phyloP scores from a whole-genome alignment of 2,888 invertebrate species.

The Slavum lentiscoides region DNA sequence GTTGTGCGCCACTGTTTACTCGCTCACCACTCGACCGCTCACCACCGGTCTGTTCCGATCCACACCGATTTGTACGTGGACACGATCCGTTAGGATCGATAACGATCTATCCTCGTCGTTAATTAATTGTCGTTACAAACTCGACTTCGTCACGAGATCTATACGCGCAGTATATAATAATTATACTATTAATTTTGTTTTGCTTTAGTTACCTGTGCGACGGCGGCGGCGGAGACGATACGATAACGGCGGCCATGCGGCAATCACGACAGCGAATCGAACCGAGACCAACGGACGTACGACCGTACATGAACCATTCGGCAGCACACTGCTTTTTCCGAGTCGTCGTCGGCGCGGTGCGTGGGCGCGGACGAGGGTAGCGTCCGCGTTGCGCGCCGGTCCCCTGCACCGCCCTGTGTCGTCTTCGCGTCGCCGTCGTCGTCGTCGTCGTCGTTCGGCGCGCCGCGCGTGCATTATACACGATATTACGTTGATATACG shows the following conservation, averaged over 20 bases:
- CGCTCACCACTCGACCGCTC: no score
- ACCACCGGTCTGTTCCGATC: no score
- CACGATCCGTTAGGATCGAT: no score
- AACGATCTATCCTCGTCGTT: no score
- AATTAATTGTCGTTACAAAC: no score
- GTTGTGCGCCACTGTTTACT: no score
- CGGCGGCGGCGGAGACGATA: background rate
- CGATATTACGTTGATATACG: background rate
- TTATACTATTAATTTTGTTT: no score
- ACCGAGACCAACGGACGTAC: constrained; percentile 43
- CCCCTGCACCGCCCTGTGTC: constrained; percentile 47
- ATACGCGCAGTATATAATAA: no score
- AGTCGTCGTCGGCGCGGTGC: constrained; percentile 24
- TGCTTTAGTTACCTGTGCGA: constrained; percentile 16
- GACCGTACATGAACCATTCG: constrained; percentile 49
- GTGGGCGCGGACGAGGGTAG: constrained; percentile 1
- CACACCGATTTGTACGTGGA: no score
- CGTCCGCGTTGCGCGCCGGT: constrained; percentile 45
- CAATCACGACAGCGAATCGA: constrained; percentile 37
- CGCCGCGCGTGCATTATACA: background rate
- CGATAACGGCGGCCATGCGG: constrained; percentile 31
- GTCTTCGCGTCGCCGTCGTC: background rate
- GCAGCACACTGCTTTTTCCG: constrained; percentile 42
- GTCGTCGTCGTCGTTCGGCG: background rate
- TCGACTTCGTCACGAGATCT: no score